Base-by-base conservation (phyloP, 2,888 invertebrate genomes). In the Mystacides longicornis region DNA sequence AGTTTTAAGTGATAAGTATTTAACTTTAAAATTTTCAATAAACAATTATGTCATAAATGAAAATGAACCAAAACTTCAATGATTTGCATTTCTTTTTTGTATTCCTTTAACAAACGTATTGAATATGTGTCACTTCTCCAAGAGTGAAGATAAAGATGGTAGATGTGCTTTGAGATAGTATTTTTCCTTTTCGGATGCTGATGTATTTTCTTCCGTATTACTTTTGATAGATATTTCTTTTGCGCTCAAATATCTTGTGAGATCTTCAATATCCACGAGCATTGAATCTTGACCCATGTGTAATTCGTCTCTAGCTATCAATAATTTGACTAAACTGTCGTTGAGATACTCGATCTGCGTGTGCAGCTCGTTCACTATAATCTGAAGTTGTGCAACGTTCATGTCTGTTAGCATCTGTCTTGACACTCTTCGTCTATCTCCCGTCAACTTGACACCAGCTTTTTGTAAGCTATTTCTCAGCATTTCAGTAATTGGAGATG, bases 221-320 rank as follows among this genome's bases (percentile, higher is more conserved):
- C 5, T 31, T 52, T 60, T 59, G 33, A 19, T 50, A 19, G 55
- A 42, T 16, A 60, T 22, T 54, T 60, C 60, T 58, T 58, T 60
- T 14, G 60, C 60, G 22, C 60, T 57, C 89, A 90, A 76, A 71
- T 89, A 90, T 77, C 89, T 80, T 45, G 93, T 93, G 64, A 95
- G 82, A 75, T 97, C 96, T 74, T 97, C 96, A 65, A 97, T 93
- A 69, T 97, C 96, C 33, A 96, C 94, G 63, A 96, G 81, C 89
- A 95, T 94, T 42, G 96, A 94, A 72, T 98, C 97, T 72, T 97
- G 95, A 62, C 93, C 91, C 94, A 97, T 96, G 74, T 96, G 95
- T 49, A 96, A 78, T 71, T 96, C 95, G 74, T 98, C 97, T 62
- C 96, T 80, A 66, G 91, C 89, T 81, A 96, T 86, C 65, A 97